A percentile compares a stretch with the other conserved stretches of the same genome.
phyloP scores from a whole-genome alignment of 2,797 vertebrate species.

The Sebastes oblongus region DNA sequence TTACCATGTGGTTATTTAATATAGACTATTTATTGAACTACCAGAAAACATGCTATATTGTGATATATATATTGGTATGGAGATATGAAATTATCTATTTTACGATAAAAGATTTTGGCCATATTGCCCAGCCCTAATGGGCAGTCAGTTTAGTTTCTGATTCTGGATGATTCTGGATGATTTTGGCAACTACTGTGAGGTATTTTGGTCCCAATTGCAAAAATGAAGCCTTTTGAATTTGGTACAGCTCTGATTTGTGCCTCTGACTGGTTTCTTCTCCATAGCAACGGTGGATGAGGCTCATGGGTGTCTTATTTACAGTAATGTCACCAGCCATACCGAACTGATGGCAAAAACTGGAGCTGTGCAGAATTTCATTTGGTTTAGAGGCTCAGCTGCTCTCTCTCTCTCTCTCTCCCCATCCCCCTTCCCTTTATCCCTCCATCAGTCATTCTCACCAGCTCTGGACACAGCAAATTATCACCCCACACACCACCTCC shows the following conservation, averaged over 20 bases:
- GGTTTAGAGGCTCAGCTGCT: constrained; percentile 78
- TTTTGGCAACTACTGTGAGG: background rate
- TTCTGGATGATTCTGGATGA: background rate
- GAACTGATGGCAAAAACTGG: background rate
- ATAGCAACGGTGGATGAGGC: background rate
- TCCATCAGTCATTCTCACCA: constrained; percentile 61
- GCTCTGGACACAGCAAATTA: constrained; percentile 67
- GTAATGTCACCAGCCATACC: background rate
- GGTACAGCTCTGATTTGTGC: background rate
- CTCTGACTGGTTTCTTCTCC: background rate
- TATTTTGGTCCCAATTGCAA: background rate
- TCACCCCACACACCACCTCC: constrained; percentile 43
- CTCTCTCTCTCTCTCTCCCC: constrained; percentile 30
- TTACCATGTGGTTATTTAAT: no score
- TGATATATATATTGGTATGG: no score
- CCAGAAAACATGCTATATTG: no score
- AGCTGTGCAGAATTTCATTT: constrained; percentile 80
- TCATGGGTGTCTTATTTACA: background rate
- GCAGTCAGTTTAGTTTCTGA: background rate
- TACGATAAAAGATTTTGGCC: no score
- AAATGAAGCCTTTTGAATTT: background rate
- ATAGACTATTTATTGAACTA: no score
- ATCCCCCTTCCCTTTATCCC: constrained; percentile 56
- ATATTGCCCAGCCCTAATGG: background rate
- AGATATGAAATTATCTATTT: no score